Percentiles rank a stretch among this genome's conserved stretches.
These are phyloP conservation scores for Perognathus longimembris DNA, from an alignment of 2,113 vertebrate species.

Conservation along the genomic window DNA sequence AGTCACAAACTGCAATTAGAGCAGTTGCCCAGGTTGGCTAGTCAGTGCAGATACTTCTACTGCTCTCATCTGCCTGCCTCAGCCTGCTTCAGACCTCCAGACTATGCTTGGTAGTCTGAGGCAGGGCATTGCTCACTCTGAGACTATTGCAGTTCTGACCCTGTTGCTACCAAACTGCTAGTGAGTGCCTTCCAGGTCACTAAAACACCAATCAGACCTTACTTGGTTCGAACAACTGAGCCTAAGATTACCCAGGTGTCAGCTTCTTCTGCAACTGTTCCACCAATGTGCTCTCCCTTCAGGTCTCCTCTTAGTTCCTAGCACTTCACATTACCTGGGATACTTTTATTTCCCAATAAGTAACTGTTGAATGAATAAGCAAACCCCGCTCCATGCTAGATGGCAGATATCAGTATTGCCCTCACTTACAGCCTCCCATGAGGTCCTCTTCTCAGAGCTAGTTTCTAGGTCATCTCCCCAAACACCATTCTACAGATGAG, in stretches of 20 bases:
- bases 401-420: no score
- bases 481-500: background rate
- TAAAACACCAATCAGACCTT: background rate
- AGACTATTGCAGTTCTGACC: background rate
- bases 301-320: background rate
- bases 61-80: background rate
- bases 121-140: background rate
- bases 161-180: background rate
- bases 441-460: background rate
- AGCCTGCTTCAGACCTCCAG: background rate
- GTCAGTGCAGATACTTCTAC: background rate
- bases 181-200: background rate
- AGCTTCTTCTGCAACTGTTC: background rate
- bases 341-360: background rate
- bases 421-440: background rate
- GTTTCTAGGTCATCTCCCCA: background rate
- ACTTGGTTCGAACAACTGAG: background rate
- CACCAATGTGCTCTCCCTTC: background rate
- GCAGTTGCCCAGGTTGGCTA: background rate
- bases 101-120: fast-evolving
- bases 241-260: background rate
- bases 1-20: conserved; percentile 71
- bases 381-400: background rate
- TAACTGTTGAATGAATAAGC: background rate
- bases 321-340: background rate